Percentiles rank a stretch among this genome's conserved stretches.
These are phyloP conservation scores for Rhamphomyia laevipes DNA, from an alignment of 2,888 invertebrate genomes.

Conservation along the genomic window DNA sequence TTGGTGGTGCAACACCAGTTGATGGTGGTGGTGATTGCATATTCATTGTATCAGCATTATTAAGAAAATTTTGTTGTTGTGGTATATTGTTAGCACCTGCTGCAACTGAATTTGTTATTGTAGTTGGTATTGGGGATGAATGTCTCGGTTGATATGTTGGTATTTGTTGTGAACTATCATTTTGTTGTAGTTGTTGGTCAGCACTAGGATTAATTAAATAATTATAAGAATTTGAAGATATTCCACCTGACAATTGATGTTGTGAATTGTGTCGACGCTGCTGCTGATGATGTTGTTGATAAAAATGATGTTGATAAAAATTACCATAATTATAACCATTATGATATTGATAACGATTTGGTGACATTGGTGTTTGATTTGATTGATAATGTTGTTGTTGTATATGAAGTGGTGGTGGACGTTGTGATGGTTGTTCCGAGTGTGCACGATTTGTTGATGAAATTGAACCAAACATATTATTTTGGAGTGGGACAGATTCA, in stretches of 20 bases:
- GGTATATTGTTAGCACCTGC: conserved; percentile 2
- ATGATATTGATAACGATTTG: conserved; percentile 10
- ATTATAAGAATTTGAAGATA: not conserved
- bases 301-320: conserved; percentile 13
- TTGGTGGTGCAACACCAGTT: conserved; percentile 24
- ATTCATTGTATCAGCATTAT: conserved; percentile 20
- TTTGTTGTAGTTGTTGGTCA: conserved; percentile 1
- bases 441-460: conserved; percentile 27
- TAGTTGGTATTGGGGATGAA: conserved; percentile 18
- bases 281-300: conserved; percentile 16
- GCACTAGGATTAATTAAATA: conserved; percentile 1
- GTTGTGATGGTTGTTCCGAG: conserved; percentile 30
- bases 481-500: conserved; percentile 33
- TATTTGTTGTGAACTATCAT: conserved; percentile 6
- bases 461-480: conserved; percentile 15
- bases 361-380: conserved; percentile 18
- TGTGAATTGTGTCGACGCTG: conserved; percentile 18
- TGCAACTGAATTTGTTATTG: conserved; percentile 25
- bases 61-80: conserved; percentile 5
- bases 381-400: conserved; percentile 22
- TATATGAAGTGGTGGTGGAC: conserved; percentile 17
- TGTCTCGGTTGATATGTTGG: conserved; percentile 16
- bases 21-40: conserved; percentile 8
- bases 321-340: conserved; percentile 6
- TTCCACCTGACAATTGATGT: conserved; percentile 8